phyloP scores from a whole-genome alignment of 2,113 vertebrate species.

The Oryzias javanicus region DNA sequence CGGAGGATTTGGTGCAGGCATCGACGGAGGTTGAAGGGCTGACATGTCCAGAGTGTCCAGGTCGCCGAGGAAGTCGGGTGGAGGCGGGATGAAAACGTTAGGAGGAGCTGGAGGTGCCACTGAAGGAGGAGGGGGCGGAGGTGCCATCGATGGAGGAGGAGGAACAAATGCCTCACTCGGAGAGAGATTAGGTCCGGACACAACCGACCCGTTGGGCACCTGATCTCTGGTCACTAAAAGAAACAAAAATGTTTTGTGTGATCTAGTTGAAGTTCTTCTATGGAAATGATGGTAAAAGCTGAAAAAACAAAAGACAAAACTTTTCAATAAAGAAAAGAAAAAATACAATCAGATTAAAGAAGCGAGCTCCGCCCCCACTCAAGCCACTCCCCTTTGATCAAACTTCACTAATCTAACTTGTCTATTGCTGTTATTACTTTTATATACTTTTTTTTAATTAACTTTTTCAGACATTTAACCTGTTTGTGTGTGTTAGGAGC shows the following conservation, averaged over 20 bases:
- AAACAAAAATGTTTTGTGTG: conserved; percentile 5
- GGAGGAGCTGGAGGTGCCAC: conserved; percentile 79
- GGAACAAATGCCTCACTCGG: conserved; percentile 80
- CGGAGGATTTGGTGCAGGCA: conserved; percentile 59
- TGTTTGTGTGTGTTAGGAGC: no score
- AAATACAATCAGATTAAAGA: neutral
- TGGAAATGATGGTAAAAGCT: neutral
- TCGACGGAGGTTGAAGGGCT: conserved; percentile 64
- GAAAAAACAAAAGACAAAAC: neutral
- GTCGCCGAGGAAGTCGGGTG: conserved; percentile 62
- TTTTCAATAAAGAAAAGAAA: neutral
- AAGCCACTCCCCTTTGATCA: no score
- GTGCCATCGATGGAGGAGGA: conserved; percentile 76
- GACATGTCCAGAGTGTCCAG: conserved; percentile 25
- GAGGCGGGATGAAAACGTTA: conserved; percentile 50
- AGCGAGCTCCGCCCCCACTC: no score
- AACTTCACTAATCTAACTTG: no score
- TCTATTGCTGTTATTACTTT: no score
- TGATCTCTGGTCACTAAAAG: conserved; percentile 73
- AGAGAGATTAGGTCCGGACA: conserved; percentile 57
- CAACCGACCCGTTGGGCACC: conserved; percentile 73
- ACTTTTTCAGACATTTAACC: no score
- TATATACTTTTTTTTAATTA: no score
- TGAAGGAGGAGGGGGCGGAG: conserved; percentile 19
- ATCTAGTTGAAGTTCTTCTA: neutral